phyloP scores from a whole-genome alignment of 2,888 invertebrate genomes.

The Octodonta nipae region DNA sequence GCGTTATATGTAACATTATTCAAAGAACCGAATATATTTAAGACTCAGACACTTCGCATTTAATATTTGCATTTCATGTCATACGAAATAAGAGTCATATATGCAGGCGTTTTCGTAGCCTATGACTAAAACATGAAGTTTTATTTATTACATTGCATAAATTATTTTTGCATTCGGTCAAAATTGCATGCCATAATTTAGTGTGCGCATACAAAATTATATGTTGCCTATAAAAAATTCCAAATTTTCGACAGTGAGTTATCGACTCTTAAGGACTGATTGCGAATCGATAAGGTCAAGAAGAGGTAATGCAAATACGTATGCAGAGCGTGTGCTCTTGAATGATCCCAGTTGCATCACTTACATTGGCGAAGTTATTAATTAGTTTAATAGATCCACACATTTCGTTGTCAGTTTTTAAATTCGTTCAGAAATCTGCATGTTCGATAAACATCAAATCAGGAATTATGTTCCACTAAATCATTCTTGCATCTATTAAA shows the following conservation, averaged over 20 bases:
- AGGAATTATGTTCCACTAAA: no score
- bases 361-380: no score
- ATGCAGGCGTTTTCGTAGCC: conserved; percentile 14
- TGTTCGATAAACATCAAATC: no score
- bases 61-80: conserved; percentile 13
- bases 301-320: conserved; percentile 2
- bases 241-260: conserved; percentile 2
- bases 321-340: neutral
- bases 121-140: conserved; percentile 19
- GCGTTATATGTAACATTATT: no score
- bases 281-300: neutral
- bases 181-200: conserved; percentile 15
- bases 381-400: no score
- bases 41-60: conserved; percentile 2
- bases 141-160: conserved; percentile 17
- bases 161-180: conserved; percentile 21
- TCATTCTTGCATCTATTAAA: no score
- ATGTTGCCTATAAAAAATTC: neutral
- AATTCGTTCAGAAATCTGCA: no score
- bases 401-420: no score
- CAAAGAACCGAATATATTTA: no score
- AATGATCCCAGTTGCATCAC: neutral
- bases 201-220: neutral
- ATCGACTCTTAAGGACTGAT: neutral
- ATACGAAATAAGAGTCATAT: conserved; percentile 8